phyloP scores from a whole-genome alignment of 23 tunicate species.

The Phallusia fumigata region DNA sequence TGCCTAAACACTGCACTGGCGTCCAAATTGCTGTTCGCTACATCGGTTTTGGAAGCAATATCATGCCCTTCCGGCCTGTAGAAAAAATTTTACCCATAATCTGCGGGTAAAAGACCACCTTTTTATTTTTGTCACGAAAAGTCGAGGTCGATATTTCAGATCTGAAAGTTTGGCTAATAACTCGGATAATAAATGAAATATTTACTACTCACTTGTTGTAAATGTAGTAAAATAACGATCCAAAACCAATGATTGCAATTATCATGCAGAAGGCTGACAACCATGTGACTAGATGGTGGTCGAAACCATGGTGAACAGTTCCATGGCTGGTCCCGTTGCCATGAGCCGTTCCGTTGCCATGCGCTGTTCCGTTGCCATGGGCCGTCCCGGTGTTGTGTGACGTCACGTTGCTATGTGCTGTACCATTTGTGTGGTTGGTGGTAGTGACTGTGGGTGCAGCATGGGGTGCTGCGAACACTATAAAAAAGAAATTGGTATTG shows the following conservation, averaged over 20 bases:
- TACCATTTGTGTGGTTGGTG: background rate
- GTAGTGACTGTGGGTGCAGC: background rate
- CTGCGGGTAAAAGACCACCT: too few relatives aligned
- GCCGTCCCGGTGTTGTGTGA: background rate
- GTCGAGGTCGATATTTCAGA: too few relatives aligned
- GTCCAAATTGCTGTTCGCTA: too few relatives aligned
- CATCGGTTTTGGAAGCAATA: too few relatives aligned
- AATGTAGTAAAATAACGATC: background rate
- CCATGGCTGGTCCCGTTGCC: background rate
- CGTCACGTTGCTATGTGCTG: background rate
- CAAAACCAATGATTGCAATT: background rate
- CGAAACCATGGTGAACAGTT: background rate
- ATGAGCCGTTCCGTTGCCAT: background rate
- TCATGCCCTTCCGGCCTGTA: too few relatives aligned
- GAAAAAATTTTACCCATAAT: too few relatives aligned
- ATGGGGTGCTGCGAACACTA: background rate
- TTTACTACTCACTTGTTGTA: background rate
- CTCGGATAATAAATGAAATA: too few relatives aligned
- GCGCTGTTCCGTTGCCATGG: constrained; percentile 4
- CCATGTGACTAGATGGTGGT: background rate
- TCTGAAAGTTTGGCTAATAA: too few relatives aligned
- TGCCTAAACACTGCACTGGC: too few relatives aligned
- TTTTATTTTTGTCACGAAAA: too few relatives aligned
- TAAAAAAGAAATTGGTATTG: too few relatives aligned
- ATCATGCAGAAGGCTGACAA: background rate